Evolutionary conservation across 2,113 vertebrate species (phyloP), one percentile per base, ranked within the genome.

Genomic region (Dissostichus mawsoni): DNA sequence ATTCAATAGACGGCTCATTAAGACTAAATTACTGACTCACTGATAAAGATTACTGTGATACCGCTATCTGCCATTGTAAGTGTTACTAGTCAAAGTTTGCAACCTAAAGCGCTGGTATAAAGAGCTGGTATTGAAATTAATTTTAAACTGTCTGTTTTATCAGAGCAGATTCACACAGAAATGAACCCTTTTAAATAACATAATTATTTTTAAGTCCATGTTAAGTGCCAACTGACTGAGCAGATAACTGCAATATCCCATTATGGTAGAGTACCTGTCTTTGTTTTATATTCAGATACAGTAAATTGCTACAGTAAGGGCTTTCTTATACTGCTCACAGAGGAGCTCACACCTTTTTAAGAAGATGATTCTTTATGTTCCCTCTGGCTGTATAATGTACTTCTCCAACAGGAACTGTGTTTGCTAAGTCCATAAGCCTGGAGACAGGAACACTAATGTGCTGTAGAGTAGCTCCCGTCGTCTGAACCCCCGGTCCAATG

Each of bases 311-410:
- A 69, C 75, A 77, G 72, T 83, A 68, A 88, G 67, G 75, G 13
- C 29, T 79, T 73, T 47, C 73, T 79, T 73, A 84, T 74, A 76
- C 70, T 71, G 81, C 63, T 67, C 33, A 71, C 51, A 71, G 76
- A 80, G 57, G 62, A 62, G 78, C 76, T 88, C 80, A 89, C 74
- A 76, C 55, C 76, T 29, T 29, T 29, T 71, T 88, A 87, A 89
- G 88, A 69, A 83, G 83, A 85, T 92, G 90, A 87, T 87, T 86
- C 47, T 84, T 89, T 83, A 88, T 76, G 85, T 85, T 72, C 65
- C 33, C 23, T 23, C 64, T 45, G 74, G 52, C 83, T 77, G 78
- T 79, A 72, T 62, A 88, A 89, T 71, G 82, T 87, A 89, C 72
- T 57, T 80, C 59, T 84, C 41, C 69, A 75, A 69, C 78, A 82